Percentiles rank a stretch among this genome's conserved stretches.
Evolutionary conservation across 2,113 vertebrate species (phyloP).

Genomic region (Paramisgurnus dabryanus): DNA sequence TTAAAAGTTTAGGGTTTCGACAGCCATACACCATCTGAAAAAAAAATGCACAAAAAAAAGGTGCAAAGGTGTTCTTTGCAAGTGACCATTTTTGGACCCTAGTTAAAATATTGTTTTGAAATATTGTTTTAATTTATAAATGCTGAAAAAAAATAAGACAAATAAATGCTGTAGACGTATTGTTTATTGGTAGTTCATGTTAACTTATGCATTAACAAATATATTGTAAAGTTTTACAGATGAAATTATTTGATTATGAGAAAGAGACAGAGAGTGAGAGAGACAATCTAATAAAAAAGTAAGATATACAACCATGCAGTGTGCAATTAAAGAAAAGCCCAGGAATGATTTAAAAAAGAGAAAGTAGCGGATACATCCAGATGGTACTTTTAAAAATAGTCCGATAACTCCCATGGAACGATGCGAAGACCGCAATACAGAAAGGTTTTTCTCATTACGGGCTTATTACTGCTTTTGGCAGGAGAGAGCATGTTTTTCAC

Average conservation of each 20-base stretch:
- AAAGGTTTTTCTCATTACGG: conserved; percentile 22
- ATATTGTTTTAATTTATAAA: too few species aligned
- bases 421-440: background rate
- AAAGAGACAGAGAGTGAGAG: background rate
- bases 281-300: background rate
- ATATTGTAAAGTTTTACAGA: too few species aligned
- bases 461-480: conserved; percentile 14
- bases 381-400: background rate
- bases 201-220: too few species aligned
- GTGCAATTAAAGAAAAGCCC: background rate
- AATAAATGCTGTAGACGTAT: too few species aligned
- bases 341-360: background rate
- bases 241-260: background rate
- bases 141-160: too few species aligned
- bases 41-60: too few species aligned
- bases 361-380: background rate
- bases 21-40: background rate
- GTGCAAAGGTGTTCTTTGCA: too few species aligned
- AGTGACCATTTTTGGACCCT: too few species aligned
- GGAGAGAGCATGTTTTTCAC: conserved; percentile 21
- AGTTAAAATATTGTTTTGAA: too few species aligned
- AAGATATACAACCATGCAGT: conserved; percentile 15
- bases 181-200: too few species aligned
- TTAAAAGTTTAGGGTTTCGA: conserved; percentile 5
- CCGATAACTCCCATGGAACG: background rate